Conservation (phyloP, 2,113 vertebrate genomes). For the Pomatorhinus ruficollis region DNA sequence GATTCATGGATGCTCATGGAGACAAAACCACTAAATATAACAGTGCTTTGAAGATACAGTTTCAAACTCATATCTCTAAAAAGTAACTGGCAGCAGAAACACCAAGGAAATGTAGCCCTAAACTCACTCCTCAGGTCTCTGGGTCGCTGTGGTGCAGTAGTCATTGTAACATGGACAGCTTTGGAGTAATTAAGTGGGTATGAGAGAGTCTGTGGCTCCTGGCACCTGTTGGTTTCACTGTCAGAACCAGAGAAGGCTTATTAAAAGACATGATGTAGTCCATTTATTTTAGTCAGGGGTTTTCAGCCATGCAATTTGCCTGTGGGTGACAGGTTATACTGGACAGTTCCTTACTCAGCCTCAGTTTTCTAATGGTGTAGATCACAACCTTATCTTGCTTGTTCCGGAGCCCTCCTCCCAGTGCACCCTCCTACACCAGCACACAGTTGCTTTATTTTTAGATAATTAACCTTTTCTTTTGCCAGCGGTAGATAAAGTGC, state of each 20-base stretch:
- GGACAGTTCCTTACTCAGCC: neutral
- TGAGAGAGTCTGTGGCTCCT: neutral
- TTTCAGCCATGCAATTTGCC: neutral
- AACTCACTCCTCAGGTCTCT: neutral
- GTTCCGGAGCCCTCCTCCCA: neutral
- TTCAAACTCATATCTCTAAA: neutral
- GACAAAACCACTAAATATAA: neutral
- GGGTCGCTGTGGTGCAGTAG: neutral
- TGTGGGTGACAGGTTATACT: neutral
- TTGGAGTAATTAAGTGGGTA: neutral
- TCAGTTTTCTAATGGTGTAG: neutral
- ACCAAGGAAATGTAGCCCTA: neutral
- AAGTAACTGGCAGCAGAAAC: neutral
- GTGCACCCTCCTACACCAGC: neutral
- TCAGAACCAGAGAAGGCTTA: neutral
- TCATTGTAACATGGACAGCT: neutral
- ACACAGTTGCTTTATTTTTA: slow-evolving; percentile 28
- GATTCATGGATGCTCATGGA: neutral
- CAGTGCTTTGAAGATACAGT: rapidly evolving
- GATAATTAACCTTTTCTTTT: slow-evolving; percentile 52
- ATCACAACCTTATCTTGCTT: neutral
- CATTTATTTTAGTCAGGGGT: neutral
- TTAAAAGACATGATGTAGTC: neutral
- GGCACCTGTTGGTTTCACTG: slow-evolving; percentile 26
- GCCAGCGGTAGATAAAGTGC: slow-evolving; percentile 4